A percentile compares a stretch with the other conserved stretches of the same genome.
These are phyloP conservation scores for Diachasmimorpha longicaudata DNA, from an alignment of 1,140 invertebrate species.

Conservation along the genomic window DNA sequence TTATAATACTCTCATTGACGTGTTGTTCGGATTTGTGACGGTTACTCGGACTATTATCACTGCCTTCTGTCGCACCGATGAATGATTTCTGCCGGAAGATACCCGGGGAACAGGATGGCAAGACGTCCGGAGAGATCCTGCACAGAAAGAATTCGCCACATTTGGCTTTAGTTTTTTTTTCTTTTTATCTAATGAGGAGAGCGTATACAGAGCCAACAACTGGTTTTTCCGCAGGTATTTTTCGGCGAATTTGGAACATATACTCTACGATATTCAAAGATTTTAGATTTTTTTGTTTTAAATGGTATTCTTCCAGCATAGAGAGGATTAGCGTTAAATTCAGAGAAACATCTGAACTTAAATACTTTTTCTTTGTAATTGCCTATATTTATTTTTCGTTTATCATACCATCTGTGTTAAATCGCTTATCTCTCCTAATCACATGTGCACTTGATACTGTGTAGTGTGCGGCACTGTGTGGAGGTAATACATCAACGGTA, in stretches of 20 bases:
- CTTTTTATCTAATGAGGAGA: no score
- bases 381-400: background rate
- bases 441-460: background rate
- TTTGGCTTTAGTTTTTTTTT: background rate
- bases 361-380: background rate
- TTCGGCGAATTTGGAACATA: background rate
- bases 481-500: background rate
- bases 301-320: no score
- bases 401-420: background rate
- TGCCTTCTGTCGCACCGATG: background rate
- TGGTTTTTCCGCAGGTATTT: background rate
- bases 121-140: conserved; percentile 69
- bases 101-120: conserved; percentile 69
- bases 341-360: background rate
- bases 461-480: background rate
- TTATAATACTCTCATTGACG: background rate
- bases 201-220: background rate
- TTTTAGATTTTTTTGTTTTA: no score
- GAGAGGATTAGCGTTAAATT: background rate
- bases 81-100: conserved; percentile 72
- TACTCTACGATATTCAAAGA: no score
- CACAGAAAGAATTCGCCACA: background rate
- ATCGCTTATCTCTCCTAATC: background rate
- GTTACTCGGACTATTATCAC: background rate
- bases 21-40: background rate